These are phyloP conservation scores for Xiphydria camelus DNA, from an alignment of 2,888 invertebrate species.

Conservation along the genomic window DNA sequence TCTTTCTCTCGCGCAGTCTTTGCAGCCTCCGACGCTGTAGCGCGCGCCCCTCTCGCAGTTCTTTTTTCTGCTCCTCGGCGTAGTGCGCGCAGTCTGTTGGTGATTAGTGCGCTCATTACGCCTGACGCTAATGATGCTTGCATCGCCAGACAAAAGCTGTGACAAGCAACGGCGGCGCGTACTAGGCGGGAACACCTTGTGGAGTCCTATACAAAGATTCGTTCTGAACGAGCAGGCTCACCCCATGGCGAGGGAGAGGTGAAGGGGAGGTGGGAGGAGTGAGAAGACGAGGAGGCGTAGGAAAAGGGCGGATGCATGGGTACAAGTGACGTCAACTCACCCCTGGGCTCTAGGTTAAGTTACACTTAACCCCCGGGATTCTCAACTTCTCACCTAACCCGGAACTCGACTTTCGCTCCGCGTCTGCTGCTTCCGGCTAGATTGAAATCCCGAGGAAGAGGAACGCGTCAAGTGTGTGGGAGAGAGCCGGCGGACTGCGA, in stretches of 20 bases:
- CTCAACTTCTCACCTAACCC: too few relatives aligned
- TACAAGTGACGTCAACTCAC: not conserved
- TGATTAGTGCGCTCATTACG: slow-evolving; percentile 57
- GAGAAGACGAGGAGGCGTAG: not conserved
- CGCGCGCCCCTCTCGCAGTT: not conserved
- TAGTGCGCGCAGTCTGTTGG: slow-evolving; percentile 40
- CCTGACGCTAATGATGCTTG: slow-evolving; percentile 54
- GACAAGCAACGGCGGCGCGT: slow-evolving; percentile 26
- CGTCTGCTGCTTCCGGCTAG: too few relatives aligned
- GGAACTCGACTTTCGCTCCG: too few relatives aligned
- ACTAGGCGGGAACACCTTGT: not conserved
- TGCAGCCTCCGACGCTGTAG: too few relatives aligned
- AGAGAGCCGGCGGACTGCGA: not conserved
- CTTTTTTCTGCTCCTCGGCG: slow-evolving; percentile 26
- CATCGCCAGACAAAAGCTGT: slow-evolving; percentile 45
- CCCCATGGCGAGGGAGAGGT: slow-evolving; percentile 14
- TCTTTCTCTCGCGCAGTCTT: not conserved
- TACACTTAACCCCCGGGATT: slow-evolving; percentile 20
- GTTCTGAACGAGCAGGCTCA: slow-evolving; percentile 15
- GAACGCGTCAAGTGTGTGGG: not conserved
- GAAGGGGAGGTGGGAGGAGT: slow-evolving; percentile 4
- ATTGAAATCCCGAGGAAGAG: too few relatives aligned
- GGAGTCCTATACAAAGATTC: slow-evolving; percentile 3
- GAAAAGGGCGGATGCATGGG: slow-evolving; percentile 2
- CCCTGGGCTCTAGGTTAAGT: slow-evolving; percentile 18